These are phyloP conservation scores for Agapornis roseicollis DNA, from an alignment of 2,113 vertebrate species.

Conservation along the genomic window DNA sequence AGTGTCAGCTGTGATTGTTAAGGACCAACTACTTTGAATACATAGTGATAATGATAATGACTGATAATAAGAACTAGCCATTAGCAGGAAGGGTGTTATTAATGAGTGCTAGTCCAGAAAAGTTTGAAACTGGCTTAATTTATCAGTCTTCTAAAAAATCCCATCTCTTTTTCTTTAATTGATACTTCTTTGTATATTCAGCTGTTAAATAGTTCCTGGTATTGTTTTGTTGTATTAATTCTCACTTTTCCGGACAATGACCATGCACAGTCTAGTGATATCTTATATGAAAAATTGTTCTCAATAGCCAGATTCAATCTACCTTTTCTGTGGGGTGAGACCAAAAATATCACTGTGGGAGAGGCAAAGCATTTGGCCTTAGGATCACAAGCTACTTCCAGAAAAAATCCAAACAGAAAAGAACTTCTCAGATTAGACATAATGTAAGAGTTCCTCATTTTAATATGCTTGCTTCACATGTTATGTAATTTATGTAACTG, in stretches of 20 bases:
- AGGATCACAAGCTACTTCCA: neutral
- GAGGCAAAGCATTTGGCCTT: neutral
- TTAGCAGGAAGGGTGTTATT: neutral
- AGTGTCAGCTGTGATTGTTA: neutral
- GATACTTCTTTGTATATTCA: neutral
- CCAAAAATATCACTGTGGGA: neutral
- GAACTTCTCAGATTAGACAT: neutral
- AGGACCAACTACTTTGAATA: neutral
- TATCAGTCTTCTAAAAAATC: neutral
- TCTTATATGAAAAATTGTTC: fast-evolving
- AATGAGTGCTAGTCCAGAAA: neutral
- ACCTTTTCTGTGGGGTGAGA: neutral
- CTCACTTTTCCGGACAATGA: neutral
- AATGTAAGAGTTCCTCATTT: neutral
- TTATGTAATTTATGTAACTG: neutral
- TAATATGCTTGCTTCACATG: neutral
- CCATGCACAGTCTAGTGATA: neutral
- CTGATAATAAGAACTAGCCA: neutral
- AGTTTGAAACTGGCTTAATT: neutral
- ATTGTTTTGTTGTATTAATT: neutral
- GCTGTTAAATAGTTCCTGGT: neutral
- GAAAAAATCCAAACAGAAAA: neutral
- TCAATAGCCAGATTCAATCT: neutral
- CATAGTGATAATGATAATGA: neutral
- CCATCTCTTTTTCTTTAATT: neutral